Percentiles rank a stretch among this genome's conserved stretches.
These are phyloP conservation scores for Rhadinocentrus ornatus DNA, from an alignment of 2,797 vertebrate species.

Conservation along the genomic window DNA sequence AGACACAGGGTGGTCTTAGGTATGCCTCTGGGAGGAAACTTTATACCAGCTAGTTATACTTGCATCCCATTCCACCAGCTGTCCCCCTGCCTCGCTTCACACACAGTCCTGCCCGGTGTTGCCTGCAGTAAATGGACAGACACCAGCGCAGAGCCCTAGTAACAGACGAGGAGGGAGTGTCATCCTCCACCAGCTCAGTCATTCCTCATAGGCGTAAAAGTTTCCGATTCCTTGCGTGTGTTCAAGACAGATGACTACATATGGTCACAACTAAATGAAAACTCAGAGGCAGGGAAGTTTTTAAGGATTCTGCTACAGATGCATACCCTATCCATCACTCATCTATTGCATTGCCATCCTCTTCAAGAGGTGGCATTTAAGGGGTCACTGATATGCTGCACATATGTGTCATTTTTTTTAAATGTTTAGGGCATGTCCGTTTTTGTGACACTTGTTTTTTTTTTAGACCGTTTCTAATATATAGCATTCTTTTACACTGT, in stretches of 20 bases:
- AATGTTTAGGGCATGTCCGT: not conserved
- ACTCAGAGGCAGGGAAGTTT: slow-evolving; percentile 16
- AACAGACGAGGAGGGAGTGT: slow-evolving; percentile 69
- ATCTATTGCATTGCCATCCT: slow-evolving; percentile 5
- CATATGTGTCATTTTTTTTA: not conserved
- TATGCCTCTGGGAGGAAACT: slow-evolving; percentile 69
- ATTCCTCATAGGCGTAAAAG: slow-evolving; percentile 70
- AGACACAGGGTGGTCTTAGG: slow-evolving; percentile 57
- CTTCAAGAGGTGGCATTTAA: not conserved
- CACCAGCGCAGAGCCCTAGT: slow-evolving; percentile 31
- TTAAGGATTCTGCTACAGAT: not conserved
- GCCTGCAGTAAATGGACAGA: slow-evolving; percentile 59
- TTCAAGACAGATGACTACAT: slow-evolving; percentile 71
- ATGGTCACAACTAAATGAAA: slow-evolving; percentile 68
- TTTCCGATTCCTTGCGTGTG: slow-evolving; percentile 72
- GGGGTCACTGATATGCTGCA: not conserved
- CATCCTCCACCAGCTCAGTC: slow-evolving; percentile 62
- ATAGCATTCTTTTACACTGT: not conserved
- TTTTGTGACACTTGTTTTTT: not conserved
- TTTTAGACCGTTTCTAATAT: not conserved
- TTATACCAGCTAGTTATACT: slow-evolving; percentile 71
- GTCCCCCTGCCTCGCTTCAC: slow-evolving; percentile 60
- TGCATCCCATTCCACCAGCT: slow-evolving; percentile 75
- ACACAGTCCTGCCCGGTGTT: slow-evolving; percentile 49
- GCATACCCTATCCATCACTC: slow-evolving; percentile 9